These are phyloP conservation scores for Cheilosia vernalis DNA, from an alignment of 2,888 invertebrate species.

Conservation along the genomic window DNA sequence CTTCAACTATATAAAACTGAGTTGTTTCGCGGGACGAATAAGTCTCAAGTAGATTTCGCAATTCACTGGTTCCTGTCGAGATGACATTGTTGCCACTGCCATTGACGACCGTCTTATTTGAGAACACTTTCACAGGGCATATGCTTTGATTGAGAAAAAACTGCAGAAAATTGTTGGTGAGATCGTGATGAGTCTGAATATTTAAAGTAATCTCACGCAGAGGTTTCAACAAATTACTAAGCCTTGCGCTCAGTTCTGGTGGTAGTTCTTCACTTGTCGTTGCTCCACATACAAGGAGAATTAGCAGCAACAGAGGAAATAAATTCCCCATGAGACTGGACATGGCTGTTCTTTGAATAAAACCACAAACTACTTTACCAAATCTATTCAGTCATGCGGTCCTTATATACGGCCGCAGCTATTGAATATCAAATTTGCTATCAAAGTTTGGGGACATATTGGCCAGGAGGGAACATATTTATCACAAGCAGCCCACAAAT, in stretches of 20 bases:
- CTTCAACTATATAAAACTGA: constrained; percentile 40
- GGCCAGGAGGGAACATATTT: constrained; percentile 43
- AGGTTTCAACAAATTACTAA: constrained; percentile 69
- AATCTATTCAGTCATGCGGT: neutral
- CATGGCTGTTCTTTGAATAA: constrained; percentile 31
- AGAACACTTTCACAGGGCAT: constrained; percentile 73
- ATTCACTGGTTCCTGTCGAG: neutral
- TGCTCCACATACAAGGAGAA: neutral
- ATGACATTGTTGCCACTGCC: constrained; percentile 46
- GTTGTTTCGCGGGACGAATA: constrained; percentile 40
- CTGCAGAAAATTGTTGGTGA: constrained; percentile 72
- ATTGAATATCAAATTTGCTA: constrained; percentile 28
- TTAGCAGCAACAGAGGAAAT: neutral
- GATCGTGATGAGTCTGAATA: constrained; percentile 68
- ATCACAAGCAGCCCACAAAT: constrained; percentile 15
- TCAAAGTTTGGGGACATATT: constrained; percentile 2
- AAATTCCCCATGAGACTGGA: neutral
- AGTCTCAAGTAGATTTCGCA: constrained; percentile 8
- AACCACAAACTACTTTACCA: constrained; percentile 21
- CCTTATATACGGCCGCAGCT: constrained; percentile 41
- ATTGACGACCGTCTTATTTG: constrained; percentile 2
- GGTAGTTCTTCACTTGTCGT: neutral
- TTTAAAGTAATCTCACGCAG: constrained; percentile 77
- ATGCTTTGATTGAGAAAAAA: constrained; percentile 76
- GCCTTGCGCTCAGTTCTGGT: neutral